These are phyloP conservation scores for Andrena chrysosceles DNA, from an alignment of 2,888 invertebrate genomes.

Conservation along the genomic window DNA sequence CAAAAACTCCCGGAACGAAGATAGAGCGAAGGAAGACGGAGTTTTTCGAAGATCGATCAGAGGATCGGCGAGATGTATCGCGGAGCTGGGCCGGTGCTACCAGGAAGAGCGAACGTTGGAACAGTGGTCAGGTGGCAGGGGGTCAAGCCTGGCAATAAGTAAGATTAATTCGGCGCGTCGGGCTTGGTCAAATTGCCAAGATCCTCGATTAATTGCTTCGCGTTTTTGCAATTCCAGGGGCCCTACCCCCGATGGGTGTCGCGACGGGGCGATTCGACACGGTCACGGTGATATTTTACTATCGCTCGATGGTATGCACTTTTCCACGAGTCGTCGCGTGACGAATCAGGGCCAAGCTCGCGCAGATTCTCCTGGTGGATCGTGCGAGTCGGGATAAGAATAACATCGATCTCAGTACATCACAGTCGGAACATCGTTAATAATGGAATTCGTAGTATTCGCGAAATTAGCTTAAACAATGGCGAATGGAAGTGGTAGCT, in stretches of 20 bases:
- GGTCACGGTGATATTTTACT: constrained; percentile 10
- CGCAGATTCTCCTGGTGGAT: neutral
- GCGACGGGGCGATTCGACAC: constrained; percentile 16
- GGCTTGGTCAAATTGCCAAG: constrained; percentile 30
- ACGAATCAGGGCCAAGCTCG: neutral
- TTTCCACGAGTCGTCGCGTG: neutral
- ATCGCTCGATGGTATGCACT: neutral
- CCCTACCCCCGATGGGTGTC: neutral
- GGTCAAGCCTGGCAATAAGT: constrained; percentile 59
- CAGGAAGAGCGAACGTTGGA: constrained; percentile 30
- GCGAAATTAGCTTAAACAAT: neutral
- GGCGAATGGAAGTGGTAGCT: too few species aligned
- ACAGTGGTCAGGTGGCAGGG: constrained; percentile 28
- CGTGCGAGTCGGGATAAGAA: neutral
- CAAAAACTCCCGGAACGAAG: constrained; percentile 17
- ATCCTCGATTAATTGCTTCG: constrained; percentile 22
- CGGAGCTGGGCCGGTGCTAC: constrained; percentile 2
- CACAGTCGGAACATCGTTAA: neutral
- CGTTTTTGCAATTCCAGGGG: constrained; percentile 17
- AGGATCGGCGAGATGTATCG: constrained; percentile 6
- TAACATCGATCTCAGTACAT: neutral
- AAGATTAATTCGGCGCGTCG: constrained; percentile 58
- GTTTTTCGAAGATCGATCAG: constrained; percentile 21
- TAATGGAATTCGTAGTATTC: neutral
- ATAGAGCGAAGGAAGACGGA: neutral